phyloP scores from a whole-genome alignment of 2,888 invertebrate species.

The Sceliomorpha sp. region DNA sequence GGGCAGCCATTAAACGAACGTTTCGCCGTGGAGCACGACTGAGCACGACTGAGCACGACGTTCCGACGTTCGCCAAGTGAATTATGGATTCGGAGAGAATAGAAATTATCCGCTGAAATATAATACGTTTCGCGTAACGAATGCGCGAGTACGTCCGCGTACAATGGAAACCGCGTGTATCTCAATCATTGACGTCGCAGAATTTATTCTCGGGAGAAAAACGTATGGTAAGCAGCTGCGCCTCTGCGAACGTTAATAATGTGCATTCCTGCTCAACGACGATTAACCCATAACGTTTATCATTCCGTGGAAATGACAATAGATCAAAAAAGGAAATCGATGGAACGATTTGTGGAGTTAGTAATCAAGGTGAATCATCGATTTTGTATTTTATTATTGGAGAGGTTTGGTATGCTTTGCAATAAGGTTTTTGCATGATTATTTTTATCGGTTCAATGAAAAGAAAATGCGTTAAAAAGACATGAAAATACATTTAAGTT shows the following conservation, averaged over 20 bases:
- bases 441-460: too few relatives aligned
- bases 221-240: constrained; percentile 6
- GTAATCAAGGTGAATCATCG: too few relatives aligned
- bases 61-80: background rate
- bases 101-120: constrained; percentile 9
- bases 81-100: background rate
- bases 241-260: constrained; percentile 2
- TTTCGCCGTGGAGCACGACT: too few relatives aligned
- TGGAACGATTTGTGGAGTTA: too few relatives aligned
- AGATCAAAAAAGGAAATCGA: background rate
- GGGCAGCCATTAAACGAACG: too few relatives aligned
- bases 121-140: constrained; percentile 2
- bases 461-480: too few relatives aligned
- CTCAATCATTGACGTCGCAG: constrained; percentile 6
- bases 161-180: background rate
- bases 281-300: constrained; percentile 1
- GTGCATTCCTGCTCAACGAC: constrained; percentile 2
- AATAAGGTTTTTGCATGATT: too few relatives aligned
- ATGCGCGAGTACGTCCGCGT: background rate
- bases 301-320: background rate
- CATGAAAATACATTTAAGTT: too few relatives aligned
- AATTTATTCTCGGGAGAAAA: background rate
- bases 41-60: background rate
- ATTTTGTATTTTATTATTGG: too few relatives aligned
- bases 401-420: too few relatives aligned